A percentile compares a stretch with the other conserved stretches of the same genome.
Evolutionary conservation across 2,113 vertebrate genomes (phyloP).

Genomic region (Bagarius yarrelli): DNA sequence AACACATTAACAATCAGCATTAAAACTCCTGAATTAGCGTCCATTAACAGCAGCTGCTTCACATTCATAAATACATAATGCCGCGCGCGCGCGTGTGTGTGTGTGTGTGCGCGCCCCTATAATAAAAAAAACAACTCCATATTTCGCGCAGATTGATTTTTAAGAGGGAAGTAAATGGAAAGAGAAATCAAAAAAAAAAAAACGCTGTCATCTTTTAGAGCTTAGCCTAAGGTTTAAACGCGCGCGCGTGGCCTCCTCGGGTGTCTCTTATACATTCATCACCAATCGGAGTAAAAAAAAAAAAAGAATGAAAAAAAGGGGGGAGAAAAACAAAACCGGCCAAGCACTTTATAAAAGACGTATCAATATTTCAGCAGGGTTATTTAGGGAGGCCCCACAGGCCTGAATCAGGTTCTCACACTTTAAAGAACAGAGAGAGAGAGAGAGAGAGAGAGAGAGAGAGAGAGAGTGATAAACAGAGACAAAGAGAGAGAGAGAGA

Average conservation of each 20-base stretch:
- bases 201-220: slow-evolving; percentile 20
- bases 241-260: background rate
- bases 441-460: too few relatives aligned
- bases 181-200: slow-evolving; percentile 24
- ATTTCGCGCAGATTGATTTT: slow-evolving; percentile 25
- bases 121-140: background rate
- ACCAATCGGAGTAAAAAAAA: background rate
- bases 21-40: slow-evolving; percentile 7
- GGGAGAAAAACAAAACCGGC: background rate
- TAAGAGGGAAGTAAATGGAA: slow-evolving; percentile 9
- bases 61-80: slow-evolving; percentile 36
- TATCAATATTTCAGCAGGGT: slow-evolving; percentile 59
- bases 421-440: slow-evolving; percentile 23
- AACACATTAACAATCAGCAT: slow-evolving; percentile 18
- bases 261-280: slow-evolving; percentile 29
- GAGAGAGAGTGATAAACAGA: slow-evolving; percentile 10
- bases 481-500: background rate
- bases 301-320: background rate
- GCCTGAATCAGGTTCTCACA: slow-evolving; percentile 36
- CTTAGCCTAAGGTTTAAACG: slow-evolving; percentile 3
- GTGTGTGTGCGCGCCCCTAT: background rate
- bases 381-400: slow-evolving; percentile 51
- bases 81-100: background rate
- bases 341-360: slow-evolving; percentile 44
- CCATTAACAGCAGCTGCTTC: slow-evolving; percentile 35